Base-by-base conservation (phyloP, 2,797 vertebrate genomes). In the Pipistrellus pygmaeus region DNA sequence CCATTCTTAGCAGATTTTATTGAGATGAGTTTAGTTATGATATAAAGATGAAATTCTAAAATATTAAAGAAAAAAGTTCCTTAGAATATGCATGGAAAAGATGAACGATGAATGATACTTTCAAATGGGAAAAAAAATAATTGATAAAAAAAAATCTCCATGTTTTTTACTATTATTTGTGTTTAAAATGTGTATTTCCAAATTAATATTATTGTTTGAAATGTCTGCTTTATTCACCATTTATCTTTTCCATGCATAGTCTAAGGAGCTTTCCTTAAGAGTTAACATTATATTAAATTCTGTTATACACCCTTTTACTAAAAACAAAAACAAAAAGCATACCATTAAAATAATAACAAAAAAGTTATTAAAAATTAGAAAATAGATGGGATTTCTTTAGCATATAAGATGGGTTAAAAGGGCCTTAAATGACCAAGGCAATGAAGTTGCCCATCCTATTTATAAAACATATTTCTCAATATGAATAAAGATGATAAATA, bases 1-100 rank as follows among this genome's bases (percentile, higher is more conserved):
- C 18, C n/a, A 86, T 85, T 93, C 85, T 90, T 25, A 93, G n/a
- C 41, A 44, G 69, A 85, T 81, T 93, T 97, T 85, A 87, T 32
- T 88, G 41, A 95, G 32, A 15, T 55, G 25, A 95, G 20, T 69
- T 91, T 96, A 78, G 21, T n/a, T 35, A 86, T 57, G 85, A 35
- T 2, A 53, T 25, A 64, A 92, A 91, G 11, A 51, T 78, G 25
- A 4, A 84, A 89, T 38, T 41, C 11, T 87, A 5, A 62, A 85
- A 2, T 66, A 44, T 86, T 44, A 86, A 60, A 1, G 77, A 92
- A 55, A 48, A 92, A 92, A 68, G 76, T n/a, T 69, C 15, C 15
- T 83, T 27, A 95, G 5, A 86, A 41, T 72, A 76, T 2, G 30
- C 60, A 75, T 78, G 6, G 88, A 81, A 81, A 87, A 69, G 9